Evolutionary conservation across 2,888 invertebrate species (phyloP).

Genomic region (Caenorhabditis panamensis): DNA sequence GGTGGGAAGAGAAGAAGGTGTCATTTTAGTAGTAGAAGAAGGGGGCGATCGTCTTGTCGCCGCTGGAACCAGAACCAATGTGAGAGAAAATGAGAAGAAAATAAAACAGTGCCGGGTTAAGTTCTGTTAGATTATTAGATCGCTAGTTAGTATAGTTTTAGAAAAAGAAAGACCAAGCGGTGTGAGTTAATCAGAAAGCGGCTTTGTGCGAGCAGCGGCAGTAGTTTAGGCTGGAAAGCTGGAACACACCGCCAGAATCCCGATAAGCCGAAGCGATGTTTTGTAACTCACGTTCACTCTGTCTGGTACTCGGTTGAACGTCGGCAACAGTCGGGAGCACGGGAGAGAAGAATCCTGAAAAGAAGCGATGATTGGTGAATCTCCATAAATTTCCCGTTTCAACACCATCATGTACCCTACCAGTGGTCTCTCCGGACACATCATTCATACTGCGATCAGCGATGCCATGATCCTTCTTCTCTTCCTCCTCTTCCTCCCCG

Average conservation of each 20-base stretch:
- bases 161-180: neutral
- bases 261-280: conserved; percentile 22
- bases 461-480: conserved; percentile 41
- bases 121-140: conserved; percentile 4
- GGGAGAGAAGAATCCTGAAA: conserved; percentile 81
- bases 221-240: conserved; percentile 13
- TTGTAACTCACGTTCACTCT: conserved; percentile 44
- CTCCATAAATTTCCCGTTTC: conserved; percentile 19
- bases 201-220: conserved; percentile 38
- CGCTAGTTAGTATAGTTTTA: conserved; percentile 3
- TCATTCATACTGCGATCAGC: conserved; percentile 51
- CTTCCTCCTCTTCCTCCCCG: conserved; percentile 38
- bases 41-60: conserved; percentile 21
- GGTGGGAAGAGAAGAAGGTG: conserved; percentile 25
- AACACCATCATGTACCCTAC: conserved; percentile 36
- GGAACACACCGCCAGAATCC: conserved; percentile 22
- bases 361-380: neutral
- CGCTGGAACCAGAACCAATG: conserved; percentile 42
- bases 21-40: conserved; percentile 34
- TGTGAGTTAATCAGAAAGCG: conserved; percentile 41
- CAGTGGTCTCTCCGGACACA: conserved; percentile 39
- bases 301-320: conserved; percentile 22
- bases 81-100: conserved; percentile 21
- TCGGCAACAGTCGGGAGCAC: conserved; percentile 68
- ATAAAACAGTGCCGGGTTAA: conserved; percentile 2